Percentiles rank a stretch among this genome's conserved stretches.
These are phyloP conservation scores for Penelope pileata DNA, from an alignment of 2,113 vertebrate species.

Conservation along the genomic window DNA sequence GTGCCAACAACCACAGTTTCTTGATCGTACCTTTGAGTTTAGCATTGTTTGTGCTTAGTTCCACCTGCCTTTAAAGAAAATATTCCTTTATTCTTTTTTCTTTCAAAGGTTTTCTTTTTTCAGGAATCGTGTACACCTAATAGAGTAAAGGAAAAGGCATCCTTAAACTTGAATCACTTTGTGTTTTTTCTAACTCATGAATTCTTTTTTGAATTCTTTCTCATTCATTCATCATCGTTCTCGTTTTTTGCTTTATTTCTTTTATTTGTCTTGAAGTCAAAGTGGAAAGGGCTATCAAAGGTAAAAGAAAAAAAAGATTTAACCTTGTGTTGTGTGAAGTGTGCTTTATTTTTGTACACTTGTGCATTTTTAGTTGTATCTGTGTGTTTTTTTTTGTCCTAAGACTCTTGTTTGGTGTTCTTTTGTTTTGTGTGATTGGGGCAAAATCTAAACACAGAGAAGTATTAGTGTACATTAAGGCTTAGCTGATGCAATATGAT, in stretches of 20 bases:
- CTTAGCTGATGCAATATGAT: not conserved
- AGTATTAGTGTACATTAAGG: not conserved
- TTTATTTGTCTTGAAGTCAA: constrained; percentile 81
- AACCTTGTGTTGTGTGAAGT: constrained; percentile 60
- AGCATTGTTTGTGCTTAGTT: not conserved
- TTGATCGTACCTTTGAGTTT: not conserved
- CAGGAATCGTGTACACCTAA: not conserved
- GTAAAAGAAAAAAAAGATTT: constrained; percentile 67
- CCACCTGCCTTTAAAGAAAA: not conserved
- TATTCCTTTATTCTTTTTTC: not conserved
- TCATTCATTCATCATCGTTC: constrained; percentile 27
- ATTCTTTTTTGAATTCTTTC: constrained; percentile 16
- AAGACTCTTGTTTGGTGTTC: not conserved
- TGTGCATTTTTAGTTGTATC: constrained; percentile 63
- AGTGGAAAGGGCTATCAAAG: constrained; percentile 86
- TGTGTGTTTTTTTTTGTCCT: not conserved
- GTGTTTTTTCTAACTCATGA: not conserved
- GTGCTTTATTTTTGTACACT: constrained; percentile 1
- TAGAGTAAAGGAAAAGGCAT: not conserved
- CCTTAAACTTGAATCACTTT: not conserved
- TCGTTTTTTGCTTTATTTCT: constrained; percentile 69
- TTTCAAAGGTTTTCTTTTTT: not conserved
- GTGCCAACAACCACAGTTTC: not conserved
- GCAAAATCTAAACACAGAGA: not conserved
- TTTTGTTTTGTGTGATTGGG: not conserved